A percentile compares a stretch with the other conserved stretches of the same genome.
phyloP scores from a whole-genome alignment of 1,140 invertebrate genomes.

The Galleria mellonella region DNA sequence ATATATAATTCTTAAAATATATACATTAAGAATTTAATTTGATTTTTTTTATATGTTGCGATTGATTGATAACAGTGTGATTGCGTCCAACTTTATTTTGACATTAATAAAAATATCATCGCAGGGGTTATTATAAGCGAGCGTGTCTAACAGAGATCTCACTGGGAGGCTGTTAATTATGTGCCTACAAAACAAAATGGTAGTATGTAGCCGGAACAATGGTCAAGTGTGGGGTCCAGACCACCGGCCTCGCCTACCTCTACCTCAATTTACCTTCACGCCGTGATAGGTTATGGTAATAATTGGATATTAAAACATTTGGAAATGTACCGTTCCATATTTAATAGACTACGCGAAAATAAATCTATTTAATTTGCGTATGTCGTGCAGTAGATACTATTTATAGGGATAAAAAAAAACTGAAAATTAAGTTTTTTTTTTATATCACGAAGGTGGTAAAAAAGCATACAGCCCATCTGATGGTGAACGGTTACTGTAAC shows the following conservation, averaged over 20 bases:
- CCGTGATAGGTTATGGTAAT: slow-evolving; percentile 24
- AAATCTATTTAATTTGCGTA: not conserved
- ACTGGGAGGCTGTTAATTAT: slow-evolving; percentile 70
- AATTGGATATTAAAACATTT: slow-evolving; percentile 19
- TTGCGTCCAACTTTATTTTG: slow-evolving; percentile 56
- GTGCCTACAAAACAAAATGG: slow-evolving; percentile 63
- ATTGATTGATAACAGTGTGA: slow-evolving; percentile 30
- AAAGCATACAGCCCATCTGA: too few relatives aligned
- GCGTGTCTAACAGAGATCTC: slow-evolving; percentile 68
- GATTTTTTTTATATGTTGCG: too few relatives aligned
- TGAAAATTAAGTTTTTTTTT: too few relatives aligned
- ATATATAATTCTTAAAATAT: too few relatives aligned
- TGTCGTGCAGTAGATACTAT: not conserved
- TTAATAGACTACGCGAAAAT: not conserved
- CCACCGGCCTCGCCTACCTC: slow-evolving; percentile 30
- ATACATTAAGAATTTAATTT: too few relatives aligned
- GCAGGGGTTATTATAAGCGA: slow-evolving; percentile 64
- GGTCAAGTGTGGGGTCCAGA: slow-evolving; percentile 59
- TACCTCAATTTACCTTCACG: slow-evolving; percentile 27
- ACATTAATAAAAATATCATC: slow-evolving; percentile 73
- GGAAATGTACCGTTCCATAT: slow-evolving; percentile 1
- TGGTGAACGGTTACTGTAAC: too few relatives aligned
- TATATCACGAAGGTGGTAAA: too few relatives aligned
- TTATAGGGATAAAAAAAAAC: not conserved
- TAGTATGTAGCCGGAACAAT: slow-evolving; percentile 50